These are phyloP conservation scores for Lasius fuliginosus DNA, from an alignment of 2,888 invertebrate genomes.

Conservation along the genomic window DNA sequence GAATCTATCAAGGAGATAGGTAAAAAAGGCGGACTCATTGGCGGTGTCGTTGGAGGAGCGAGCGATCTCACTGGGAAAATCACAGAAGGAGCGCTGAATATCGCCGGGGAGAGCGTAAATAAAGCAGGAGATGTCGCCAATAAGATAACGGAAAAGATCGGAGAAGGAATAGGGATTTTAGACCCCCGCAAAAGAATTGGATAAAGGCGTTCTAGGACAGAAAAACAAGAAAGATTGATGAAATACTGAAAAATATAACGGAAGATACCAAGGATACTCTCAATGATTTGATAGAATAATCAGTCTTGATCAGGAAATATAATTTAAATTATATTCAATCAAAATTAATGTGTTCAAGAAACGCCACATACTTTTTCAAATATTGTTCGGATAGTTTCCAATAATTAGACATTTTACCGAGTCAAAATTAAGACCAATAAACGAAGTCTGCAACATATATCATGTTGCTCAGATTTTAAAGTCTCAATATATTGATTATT, in stretches of 20 bases:
- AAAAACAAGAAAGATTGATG: too few species aligned
- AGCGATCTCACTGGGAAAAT: too few species aligned
- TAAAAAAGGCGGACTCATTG: neutral
- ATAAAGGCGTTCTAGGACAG: neutral
- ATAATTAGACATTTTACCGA: neutral
- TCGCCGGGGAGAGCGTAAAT: neutral
- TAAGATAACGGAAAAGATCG: neutral
- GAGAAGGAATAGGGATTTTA: neutral
- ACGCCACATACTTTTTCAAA: neutral
- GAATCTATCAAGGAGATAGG: too few species aligned
- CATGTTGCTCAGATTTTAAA: neutral
- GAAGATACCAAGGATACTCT: neutral
- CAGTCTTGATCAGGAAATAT: neutral
- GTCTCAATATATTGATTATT: neutral
- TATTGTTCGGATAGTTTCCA: neutral
- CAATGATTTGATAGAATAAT: neutral
- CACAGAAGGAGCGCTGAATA: too few species aligned
- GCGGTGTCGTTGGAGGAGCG: neutral
- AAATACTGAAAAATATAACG: too few species aligned
- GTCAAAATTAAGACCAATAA: neutral
- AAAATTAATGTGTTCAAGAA: slow-evolving; percentile 1
- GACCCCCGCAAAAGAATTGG: neutral
- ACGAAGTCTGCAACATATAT: neutral
- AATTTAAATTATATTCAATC: neutral
- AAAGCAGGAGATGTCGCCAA: neutral